Conservation (phyloP, 2,113 vertebrate species). For the Amblyopsis rosae region DNA sequence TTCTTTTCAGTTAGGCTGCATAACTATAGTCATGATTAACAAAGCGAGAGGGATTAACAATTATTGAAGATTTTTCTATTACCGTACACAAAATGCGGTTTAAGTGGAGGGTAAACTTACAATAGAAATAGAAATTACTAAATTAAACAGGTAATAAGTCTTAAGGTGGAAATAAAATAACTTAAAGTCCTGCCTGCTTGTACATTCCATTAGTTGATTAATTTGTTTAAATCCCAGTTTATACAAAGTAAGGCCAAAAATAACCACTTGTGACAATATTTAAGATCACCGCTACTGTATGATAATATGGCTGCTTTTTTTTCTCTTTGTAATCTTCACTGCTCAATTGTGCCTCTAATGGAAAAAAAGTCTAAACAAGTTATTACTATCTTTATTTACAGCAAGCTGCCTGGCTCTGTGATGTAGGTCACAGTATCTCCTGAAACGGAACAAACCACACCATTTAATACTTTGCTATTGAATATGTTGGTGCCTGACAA, state of each 20-base stretch:
- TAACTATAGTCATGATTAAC: slow-evolving; percentile 8
- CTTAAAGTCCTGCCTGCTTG: slow-evolving; percentile 1
- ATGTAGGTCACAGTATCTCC: slow-evolving; percentile 70
- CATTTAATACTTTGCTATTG: slow-evolving; percentile 61
- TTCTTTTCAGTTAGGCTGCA: slow-evolving; percentile 1
- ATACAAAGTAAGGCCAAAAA: slow-evolving; percentile 10
- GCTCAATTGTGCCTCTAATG: slow-evolving; percentile 65
- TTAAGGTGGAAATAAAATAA: slow-evolving; percentile 15
- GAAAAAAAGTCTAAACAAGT: slow-evolving; percentile 71
- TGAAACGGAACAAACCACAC: slow-evolving; percentile 64
- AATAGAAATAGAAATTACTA: slow-evolving; percentile 14
- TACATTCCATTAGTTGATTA: background rate
- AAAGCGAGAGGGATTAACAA: slow-evolving; percentile 9
- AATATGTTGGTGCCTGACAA: slow-evolving; percentile 42
- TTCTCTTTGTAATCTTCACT: slow-evolving; percentile 66
- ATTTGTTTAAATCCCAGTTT: slow-evolving; percentile 23
- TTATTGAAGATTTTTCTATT: slow-evolving; percentile 8
- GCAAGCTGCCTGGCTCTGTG: slow-evolving; percentile 66
- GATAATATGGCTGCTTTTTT: slow-evolving; percentile 57
- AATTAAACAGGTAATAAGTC: background rate
- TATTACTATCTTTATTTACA: slow-evolving; percentile 75
- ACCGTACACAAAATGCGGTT: slow-evolving; percentile 4
- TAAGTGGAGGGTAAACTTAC: background rate
- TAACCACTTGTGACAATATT: background rate
- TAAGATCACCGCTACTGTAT: slow-evolving; percentile 59